Evolutionary conservation across 2,113 vertebrate species (phyloP), one percentile per base, ranked within the genome.

Genomic region (Dicerorhinus sumatrensis): DNA sequence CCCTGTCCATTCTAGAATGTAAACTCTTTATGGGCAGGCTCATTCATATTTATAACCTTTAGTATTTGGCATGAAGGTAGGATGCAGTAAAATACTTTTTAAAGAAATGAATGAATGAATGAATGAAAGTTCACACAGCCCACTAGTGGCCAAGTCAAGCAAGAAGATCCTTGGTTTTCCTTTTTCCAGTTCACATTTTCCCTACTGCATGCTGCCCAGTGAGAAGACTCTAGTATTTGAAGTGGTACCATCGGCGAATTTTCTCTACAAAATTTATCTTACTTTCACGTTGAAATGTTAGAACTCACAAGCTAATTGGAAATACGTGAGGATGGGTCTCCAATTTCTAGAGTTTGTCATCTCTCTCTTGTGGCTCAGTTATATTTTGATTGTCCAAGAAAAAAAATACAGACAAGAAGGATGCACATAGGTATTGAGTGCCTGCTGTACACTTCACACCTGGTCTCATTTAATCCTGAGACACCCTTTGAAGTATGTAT

Each of bases 61-160:
- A 27, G 2, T 58, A 16, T 79, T 76, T 73, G 10, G 8, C 25
- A 17, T 62, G 13, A 90, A 92, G 75, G 20, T 69, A 90, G 29
- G 63, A 83, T 23, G 91, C 60, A 72, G n/a, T n/a, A 89, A 96
- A 87, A 86, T 80, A 54, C 51, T 25, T 56, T 84, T 56, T 23
- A 39, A 86, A 80, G 42, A 42, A 48, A 58, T 51, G 29, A 36
- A 46, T 6, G 17, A 67, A 29, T 60, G 42, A 39, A 36, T 62
- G 21, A 73, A 25, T 36, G 39, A 63, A 85, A 62, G 36, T 31
- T 51, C 13, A 79, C 62, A 82, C 0, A 42, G 46, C 33, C 27
- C 17, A n/a, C 48, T 12, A 29, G 62, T 51, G 29, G 6, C 60
- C 25, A 4, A 60, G 10, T 73, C 33, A 63, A 72, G 76, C 7